These are phyloP conservation scores for Dendrocincla tyrannina DNA, from an alignment of 2,797 vertebrate species.

Conservation along the genomic window DNA sequence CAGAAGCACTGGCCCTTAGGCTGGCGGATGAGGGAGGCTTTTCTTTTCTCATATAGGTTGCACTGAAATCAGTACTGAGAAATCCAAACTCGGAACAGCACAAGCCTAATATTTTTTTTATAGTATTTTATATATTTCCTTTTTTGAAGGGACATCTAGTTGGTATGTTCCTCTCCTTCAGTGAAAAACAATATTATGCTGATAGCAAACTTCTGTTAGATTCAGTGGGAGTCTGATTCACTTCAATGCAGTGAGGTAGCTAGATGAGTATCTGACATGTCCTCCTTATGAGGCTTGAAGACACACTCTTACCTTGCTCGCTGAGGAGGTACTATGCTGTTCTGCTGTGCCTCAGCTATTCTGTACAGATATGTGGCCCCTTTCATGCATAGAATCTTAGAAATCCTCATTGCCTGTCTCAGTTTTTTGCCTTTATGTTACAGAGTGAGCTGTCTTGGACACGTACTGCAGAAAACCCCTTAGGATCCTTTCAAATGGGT, in stretches of 20 bases:
- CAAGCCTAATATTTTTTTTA: background rate
- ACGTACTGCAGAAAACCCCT: background rate
- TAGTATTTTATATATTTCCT: background rate
- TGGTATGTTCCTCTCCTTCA: background rate
- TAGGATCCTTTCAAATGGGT: background rate
- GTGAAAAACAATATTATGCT: background rate
- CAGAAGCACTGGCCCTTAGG: background rate
- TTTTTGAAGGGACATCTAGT: background rate
- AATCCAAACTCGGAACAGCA: background rate
- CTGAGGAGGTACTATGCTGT: background rate
- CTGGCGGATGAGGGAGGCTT: background rate
- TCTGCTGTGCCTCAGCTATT: background rate
- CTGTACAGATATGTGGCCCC: background rate
- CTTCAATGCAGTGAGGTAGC: background rate
- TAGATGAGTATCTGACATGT: background rate
- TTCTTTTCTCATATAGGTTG: background rate
- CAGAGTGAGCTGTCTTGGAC: background rate
- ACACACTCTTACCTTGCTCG: rapidly evolving
- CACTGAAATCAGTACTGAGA: background rate
- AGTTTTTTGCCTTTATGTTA: background rate
- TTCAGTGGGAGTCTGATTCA: background rate
- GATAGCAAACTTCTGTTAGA: background rate
- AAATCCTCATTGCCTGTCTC: background rate
- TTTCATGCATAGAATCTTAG: background rate
- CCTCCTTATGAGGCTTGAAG: background rate